These are phyloP conservation scores for Dasypus novemcinctus DNA, from an alignment of 2,113 vertebrate species.

Conservation along the genomic window DNA sequence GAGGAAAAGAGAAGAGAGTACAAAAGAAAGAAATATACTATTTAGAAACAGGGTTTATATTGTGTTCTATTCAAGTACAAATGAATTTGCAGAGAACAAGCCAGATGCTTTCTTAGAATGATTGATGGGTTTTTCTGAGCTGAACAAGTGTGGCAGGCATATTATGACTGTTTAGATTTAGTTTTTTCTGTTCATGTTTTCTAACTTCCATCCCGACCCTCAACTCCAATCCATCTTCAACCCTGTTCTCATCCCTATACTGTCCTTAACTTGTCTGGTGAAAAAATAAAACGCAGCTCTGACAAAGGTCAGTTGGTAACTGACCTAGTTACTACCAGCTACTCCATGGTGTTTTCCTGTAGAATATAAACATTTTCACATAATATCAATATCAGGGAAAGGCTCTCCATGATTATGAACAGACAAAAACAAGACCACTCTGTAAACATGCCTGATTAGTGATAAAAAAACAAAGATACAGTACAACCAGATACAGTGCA, in stretches of 20 bases:
- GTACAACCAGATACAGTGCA: not conserved
- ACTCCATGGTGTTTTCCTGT: not conserved
- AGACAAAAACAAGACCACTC: not conserved
- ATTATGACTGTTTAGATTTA: constrained; percentile 25
- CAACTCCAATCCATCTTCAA: constrained; percentile 34
- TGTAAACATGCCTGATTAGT: not conserved
- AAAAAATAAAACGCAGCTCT: constrained; percentile 1
- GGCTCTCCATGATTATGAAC: not conserved
- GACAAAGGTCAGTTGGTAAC: not conserved
- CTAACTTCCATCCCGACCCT: constrained; percentile 9
- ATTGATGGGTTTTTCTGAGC: constrained; percentile 34
- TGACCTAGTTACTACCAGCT: not conserved
- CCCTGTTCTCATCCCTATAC: not conserved
- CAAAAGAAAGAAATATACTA: not conserved
- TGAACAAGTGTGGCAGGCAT: not conserved
- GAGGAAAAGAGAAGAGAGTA: no score
- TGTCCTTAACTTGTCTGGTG: constrained; percentile 8
- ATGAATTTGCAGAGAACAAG: constrained; percentile 35
- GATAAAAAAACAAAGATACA: no score
- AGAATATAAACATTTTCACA: not conserved
- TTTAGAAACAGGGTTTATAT: not conserved
- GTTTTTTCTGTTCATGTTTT: constrained; percentile 35
- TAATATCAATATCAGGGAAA: not conserved
- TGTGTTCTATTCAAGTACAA: not conserved
- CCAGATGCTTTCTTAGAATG: not conserved